Conservation (phyloP, 2,113 vertebrate species). For the Parus major region DNA sequence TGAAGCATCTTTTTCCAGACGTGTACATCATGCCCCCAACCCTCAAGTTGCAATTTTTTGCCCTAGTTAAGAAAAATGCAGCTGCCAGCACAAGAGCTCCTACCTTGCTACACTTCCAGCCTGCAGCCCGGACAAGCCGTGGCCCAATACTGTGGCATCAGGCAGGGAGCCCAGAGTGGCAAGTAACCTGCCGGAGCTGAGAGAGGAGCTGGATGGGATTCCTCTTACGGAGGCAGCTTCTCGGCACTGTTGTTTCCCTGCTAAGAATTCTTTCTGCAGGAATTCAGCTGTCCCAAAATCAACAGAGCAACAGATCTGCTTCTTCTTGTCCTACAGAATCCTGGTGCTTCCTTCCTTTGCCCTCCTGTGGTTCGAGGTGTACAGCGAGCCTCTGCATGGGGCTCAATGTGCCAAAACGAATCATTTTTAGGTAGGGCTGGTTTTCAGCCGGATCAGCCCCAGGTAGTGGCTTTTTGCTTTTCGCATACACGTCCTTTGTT, state of each 20-base stretch:
- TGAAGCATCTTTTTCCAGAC: not conserved
- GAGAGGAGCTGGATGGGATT: not conserved
- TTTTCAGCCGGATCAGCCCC: not conserved
- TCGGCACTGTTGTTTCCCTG: not conserved
- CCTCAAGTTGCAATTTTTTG: not conserved
- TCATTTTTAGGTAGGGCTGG: not conserved
- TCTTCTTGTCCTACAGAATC: not conserved
- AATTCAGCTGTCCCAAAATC: not conserved
- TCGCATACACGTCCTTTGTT: not conserved
- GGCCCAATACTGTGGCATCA: not conserved
- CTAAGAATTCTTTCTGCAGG: not conserved
- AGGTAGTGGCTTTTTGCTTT: not conserved
- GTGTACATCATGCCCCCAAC: not conserved
- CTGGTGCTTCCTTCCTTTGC: not conserved
- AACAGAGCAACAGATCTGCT: not conserved
- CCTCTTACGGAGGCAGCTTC: not conserved
- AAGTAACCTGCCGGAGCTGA: not conserved
- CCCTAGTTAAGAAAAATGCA: not conserved
- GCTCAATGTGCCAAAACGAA: not conserved
- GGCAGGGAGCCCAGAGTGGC: not conserved
- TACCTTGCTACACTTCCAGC: accelerated
- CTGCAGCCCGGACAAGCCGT: accelerated
- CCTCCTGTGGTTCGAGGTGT: accelerated
- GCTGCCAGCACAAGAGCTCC: not conserved
- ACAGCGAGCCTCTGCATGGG: accelerated